Evolutionary conservation across 1,140 invertebrate genomes (phyloP), one percentile per base, ranked within the genome.

Genomic region (Bilobella aurantiaca): DNA sequence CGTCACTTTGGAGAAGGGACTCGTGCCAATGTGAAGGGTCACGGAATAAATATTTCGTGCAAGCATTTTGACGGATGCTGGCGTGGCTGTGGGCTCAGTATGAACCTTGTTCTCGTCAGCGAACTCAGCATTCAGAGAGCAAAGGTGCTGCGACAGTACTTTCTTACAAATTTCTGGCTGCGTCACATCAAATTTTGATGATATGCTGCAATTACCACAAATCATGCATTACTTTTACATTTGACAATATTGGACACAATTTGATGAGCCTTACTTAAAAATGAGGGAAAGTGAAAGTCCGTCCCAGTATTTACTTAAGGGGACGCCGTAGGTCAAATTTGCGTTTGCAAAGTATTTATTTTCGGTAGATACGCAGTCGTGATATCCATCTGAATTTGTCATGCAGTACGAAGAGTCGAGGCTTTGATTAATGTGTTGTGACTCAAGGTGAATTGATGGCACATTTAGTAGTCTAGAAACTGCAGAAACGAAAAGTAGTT

Each of bases 191-290:
- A 63, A 63, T 29, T 64, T 60, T 28, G 69, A 68, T 3, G 69
- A 68, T 25, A 71, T 65, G 29, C 69, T 71, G 59, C 2, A 61
- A 70, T n/a, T n/a, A n/a, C n/a, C n/a, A n/a, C n/a, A n/a, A n/a
- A n/a, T n/a, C n/a, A n/a, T n/a, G n/a, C n/a, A n/a, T n/a, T n/a
- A n/a, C n/a, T n/a, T n/a, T n/a, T n/a, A n/a, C n/a, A n/a, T n/a
- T n/a, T n/a, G n/a, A n/a, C n/a, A n/a, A n/a, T n/a, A n/a, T n/a
- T n/a, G n/a, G n/a, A n/a, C n/a, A n/a, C n/a, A n/a, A n/a, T n/a
- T n/a, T n/a, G n/a, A n/a, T n/a, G n/a, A n/a, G n/a, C n/a, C 69
- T 63, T 67, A 71, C 69, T 71, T 71, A 34, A 71, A 66, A 32
- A 71, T 63, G 31, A 71, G 12, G 8, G 66, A 66, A 23, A 71